Base-by-base conservation (phyloP, 2,797 vertebrate genomes). In the Morelia viridis region DNA sequence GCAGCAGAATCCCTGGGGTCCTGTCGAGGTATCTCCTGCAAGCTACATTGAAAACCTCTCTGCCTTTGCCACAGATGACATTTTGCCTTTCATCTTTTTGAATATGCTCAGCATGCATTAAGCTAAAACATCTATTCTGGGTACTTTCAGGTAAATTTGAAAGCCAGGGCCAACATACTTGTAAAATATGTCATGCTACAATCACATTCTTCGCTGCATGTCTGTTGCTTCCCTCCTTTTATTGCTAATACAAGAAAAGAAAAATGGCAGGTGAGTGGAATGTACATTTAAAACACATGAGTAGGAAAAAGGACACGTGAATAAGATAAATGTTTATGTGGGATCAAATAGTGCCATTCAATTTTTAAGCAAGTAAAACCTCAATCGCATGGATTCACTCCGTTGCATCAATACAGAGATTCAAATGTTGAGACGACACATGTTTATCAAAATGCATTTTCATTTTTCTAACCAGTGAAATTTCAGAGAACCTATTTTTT, bases 21-120 rank as follows among this genome's bases (percentile, higher is more conserved):
- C 96, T 71, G 96, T 96, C 92, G 90, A 96, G 86, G 95, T 97
- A 7, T 95, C 94, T 15, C 98, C 98, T 10, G 96, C 96, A 76
- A 99, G 99, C 97, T 99, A 98, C 89, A 99, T 96, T 3, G 98
- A 98, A 87, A 99, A 98, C 96, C 98, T 62, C 98, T 98, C 10
- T 97, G 97, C 98, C 99, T 96, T 91, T 64, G n/a, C 64, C 22
- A 85, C 88, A 91, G 46, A 57, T 1, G 41, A 31, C 31, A 56
- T 56, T 87, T 46, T 2, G 4, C 26, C 9, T 84, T 65, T 1
- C 0, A 84, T 91, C 64, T 3, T 4, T 60, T 65, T 28, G 13
- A 56, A 86, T 60, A 61, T 5, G 10, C 65, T 58, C 65, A 91
- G 89, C 35, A 0, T 24, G 87, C n/a, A 31, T 12, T 5, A 10